These are phyloP conservation scores for Leptocoma aspasia DNA, from an alignment of 2,113 vertebrate genomes.

Conservation along the genomic window DNA sequence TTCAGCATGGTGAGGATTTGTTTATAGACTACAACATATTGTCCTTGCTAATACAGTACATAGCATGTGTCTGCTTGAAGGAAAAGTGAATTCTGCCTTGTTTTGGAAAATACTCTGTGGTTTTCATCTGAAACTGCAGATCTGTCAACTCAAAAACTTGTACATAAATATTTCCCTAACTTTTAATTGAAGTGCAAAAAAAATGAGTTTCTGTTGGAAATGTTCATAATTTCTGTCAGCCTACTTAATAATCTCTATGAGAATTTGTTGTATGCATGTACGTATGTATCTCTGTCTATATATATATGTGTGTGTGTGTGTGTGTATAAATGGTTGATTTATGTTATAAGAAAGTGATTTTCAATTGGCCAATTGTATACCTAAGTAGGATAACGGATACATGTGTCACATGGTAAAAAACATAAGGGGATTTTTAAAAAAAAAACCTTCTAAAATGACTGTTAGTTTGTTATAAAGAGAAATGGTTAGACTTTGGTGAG, in stretches of 20 bases:
- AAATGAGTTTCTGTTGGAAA: background rate
- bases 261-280: background rate
- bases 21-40: background rate
- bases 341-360: background rate
- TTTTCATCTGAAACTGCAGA: background rate
- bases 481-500: background rate
- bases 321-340: background rate
- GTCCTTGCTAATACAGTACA: background rate
- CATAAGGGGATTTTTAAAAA: fast-evolving
- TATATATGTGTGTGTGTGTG: fast-evolving
- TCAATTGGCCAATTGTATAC: background rate
- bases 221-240: background rate
- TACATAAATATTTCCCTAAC: background rate
- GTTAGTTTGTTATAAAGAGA: background rate
- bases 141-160: background rate
- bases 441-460: background rate
- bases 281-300: background rate
- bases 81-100: background rate
- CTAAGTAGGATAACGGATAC: background rate
- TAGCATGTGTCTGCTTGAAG: background rate
- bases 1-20: background rate
- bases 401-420: background rate
- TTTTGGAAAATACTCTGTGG: background rate
- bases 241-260: background rate
- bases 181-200: background rate